These are phyloP conservation scores for Gila orcuttii DNA, from an alignment of 2,113 vertebrate species.

Conservation along the genomic window DNA sequence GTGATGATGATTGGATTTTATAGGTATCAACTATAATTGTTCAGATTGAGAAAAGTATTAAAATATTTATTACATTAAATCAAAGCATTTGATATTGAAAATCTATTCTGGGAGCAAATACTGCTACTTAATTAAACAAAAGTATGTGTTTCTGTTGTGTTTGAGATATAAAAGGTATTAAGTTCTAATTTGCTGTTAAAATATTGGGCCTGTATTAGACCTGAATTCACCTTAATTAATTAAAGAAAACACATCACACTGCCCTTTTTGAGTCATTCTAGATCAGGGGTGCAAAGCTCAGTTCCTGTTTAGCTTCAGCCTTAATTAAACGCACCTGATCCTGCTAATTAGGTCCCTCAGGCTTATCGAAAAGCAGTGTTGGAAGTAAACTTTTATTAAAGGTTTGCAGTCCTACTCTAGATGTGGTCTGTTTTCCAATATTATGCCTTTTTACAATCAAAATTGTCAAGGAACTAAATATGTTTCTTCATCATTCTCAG, in stretches of 20 bases:
- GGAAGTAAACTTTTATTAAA: no score
- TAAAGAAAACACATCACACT: neutral
- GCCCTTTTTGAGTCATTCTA: neutral
- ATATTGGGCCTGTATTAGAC: neutral
- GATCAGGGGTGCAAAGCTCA: no score
- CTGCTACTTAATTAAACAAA: neutral
- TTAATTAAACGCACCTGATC: no score
- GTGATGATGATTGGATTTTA: neutral
- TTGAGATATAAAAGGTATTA: neutral
- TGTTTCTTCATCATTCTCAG: slow-evolving; percentile 67
- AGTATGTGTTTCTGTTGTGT: neutral
- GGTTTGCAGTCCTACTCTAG: neutral
- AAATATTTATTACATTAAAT: neutral
- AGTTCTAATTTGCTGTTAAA: neutral
- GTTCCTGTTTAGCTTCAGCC: no score
- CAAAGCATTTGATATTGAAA: neutral
- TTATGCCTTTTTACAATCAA: neutral
- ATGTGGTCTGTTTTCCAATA: neutral
- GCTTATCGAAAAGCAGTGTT: no score
- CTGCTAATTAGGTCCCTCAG: no score
- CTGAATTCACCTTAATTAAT: neutral
- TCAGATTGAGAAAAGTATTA: neutral
- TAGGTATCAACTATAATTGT: neutral
- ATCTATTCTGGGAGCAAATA: neutral
- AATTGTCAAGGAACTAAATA: neutral